Conservation (phyloP, 2,888 invertebrate genomes). For the Conops quadrifasciatus region DNA sequence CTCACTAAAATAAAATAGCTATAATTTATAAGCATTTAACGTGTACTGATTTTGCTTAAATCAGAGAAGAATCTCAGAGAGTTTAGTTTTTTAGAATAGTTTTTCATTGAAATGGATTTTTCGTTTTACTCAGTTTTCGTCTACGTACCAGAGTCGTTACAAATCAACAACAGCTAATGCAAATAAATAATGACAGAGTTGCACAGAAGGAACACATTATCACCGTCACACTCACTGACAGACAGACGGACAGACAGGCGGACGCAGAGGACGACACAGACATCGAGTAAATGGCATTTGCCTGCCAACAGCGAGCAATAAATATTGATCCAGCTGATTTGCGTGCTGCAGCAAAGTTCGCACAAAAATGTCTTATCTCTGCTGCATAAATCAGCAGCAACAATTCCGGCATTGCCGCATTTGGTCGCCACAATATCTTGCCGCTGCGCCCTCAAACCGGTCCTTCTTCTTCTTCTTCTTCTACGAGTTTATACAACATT, state of each 20-base stretch:
- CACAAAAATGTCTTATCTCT: constrained; percentile 15
- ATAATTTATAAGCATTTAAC: too few relatives aligned
- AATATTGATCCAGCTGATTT: constrained; percentile 28
- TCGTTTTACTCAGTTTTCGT: too few relatives aligned
- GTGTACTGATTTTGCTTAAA: too few relatives aligned
- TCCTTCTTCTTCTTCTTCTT: too few relatives aligned
- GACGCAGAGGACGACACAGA: neutral
- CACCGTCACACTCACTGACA: too few relatives aligned
- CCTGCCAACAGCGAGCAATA: constrained; percentile 46
- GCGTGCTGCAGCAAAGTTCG: constrained; percentile 11
- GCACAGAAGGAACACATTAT: neutral
- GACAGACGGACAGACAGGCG: neutral
- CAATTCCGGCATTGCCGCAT: neutral
- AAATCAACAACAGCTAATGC: too few relatives aligned
- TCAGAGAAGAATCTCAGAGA: too few relatives aligned
- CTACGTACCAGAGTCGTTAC: too few relatives aligned
- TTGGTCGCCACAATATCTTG: neutral
- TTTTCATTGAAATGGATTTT: too few relatives aligned
- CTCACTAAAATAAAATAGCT: too few relatives aligned
- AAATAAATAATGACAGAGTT: neutral
- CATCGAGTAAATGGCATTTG: constrained; percentile 47
- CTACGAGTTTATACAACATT: too few relatives aligned
- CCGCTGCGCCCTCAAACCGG: neutral
- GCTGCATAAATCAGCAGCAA: constrained; percentile 18
- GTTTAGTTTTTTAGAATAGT: too few relatives aligned